Evolutionary conservation across 2,888 invertebrate genomes (phyloP), one percentile per base, ranked within the genome.

Genomic region (Dryomyza anilis): DNA sequence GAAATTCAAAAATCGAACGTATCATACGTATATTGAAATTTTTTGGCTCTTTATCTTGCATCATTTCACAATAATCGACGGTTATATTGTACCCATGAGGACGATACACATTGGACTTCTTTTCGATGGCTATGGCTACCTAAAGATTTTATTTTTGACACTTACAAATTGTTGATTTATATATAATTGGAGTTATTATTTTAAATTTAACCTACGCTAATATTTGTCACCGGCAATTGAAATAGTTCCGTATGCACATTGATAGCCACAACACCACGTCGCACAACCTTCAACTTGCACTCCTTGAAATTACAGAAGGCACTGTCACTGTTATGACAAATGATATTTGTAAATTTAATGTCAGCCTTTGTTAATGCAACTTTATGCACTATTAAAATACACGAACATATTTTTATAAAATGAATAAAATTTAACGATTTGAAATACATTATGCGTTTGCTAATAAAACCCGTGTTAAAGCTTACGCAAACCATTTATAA

Each of bases 11-110:
- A 53, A 8, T 10, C 16, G 0, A 12, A 21, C 2, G 19, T 30
- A 30, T 16, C 33, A n/a, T n/a, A n/a, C n/a, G n/a, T n/a, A n/a
- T n/a, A n/a, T n/a, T n/a, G n/a, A n/a, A n/a, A n/a, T n/a, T n/a
- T n/a, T n/a, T n/a, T n/a, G n/a, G 29, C 25, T 16, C 25, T 14
- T 30, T 50, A 39, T 61, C 36, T 16, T 14, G 10, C 27, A 61
- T 36, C 16, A 61, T 14, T 2, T 1, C 16, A 50, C 60, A 61
- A 21, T 52, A 33, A 25, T 61, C 27, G 5, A 7, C 39, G 6
- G 52, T 52, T 3, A 39, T 4, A 36, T 61, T 61, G 27, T 52
- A 52, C 27, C 50, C 2, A 39, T 33, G 39, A 16, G 60, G 60
- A n/a, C 39, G 33, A 52, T 36, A 61, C 14, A 30, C 39, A n/a